A percentile compares a stretch with the other conserved stretches of the same genome.
Evolutionary conservation across 2,797 vertebrate genomes (phyloP).

Genomic region (Chelmon rostratus): DNA sequence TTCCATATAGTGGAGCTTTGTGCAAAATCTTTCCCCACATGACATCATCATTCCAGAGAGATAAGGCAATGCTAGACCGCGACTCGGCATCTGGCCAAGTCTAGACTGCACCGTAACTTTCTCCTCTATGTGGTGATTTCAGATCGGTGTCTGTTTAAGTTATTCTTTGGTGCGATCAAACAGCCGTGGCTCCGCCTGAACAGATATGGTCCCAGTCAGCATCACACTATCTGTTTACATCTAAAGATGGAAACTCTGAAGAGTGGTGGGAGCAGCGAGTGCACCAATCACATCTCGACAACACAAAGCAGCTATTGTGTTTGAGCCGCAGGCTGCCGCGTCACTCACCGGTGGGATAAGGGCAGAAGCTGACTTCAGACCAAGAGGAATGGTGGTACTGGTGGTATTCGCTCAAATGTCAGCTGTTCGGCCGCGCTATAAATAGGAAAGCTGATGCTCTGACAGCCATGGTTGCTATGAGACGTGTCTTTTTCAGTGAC

Average conservation of each 20-base stretch:
- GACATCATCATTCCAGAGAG: conserved; percentile 6
- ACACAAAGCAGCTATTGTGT: conserved; percentile 66
- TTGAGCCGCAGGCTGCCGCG: conserved; percentile 65
- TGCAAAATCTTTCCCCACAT: conserved; percentile 5
- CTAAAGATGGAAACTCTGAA: conserved; percentile 56
- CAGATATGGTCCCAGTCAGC: conserved; percentile 16
- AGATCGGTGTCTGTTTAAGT: conserved; percentile 1
- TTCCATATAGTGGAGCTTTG: neutral
- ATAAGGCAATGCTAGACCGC: neutral
- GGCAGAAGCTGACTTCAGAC: conserved; percentile 75
- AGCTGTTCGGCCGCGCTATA: conserved; percentile 85
- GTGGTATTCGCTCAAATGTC: conserved; percentile 86
- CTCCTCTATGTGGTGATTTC: neutral
- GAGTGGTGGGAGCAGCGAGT: conserved; percentile 30
- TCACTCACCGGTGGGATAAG: conserved; percentile 81
- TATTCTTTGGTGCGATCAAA: conserved; percentile 12
- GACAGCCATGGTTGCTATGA: conserved; percentile 66
- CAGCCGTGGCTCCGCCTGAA: conserved; percentile 10
- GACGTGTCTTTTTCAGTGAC: conserved; percentile 39
- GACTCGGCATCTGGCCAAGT: neutral
- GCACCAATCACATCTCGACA: conserved; percentile 15
- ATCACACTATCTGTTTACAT: conserved; percentile 34
- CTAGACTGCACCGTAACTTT: neutral
- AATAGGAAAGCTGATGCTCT: conserved; percentile 77
- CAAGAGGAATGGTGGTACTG: conserved; percentile 74